Conservation (phyloP, 1,140 invertebrate genomes). For the Trachelipus rathkii region DNA sequence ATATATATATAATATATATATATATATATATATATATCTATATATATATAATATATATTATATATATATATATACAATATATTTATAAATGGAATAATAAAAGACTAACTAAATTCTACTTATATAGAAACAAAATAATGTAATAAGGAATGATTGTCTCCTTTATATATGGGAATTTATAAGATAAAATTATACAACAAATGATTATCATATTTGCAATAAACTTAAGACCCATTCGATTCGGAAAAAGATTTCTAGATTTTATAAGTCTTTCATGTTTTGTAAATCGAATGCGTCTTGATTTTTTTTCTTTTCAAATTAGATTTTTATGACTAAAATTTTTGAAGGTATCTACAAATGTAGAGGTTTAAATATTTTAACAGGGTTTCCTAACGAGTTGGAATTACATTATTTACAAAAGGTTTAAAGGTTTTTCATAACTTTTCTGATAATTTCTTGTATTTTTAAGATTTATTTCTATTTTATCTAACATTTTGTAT, state of each 20-base stretch:
- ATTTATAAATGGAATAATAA: too few species aligned
- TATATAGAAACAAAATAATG: too few species aligned
- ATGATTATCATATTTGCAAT: constrained; percentile 8
- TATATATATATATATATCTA: too few species aligned
- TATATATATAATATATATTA: too few species aligned
- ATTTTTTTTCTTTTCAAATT: neutral
- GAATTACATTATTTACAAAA: too few species aligned
- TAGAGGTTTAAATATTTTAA: neutral
- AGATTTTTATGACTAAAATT: neutral
- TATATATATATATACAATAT: too few species aligned
- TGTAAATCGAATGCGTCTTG: too few species aligned
- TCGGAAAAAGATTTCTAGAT: neutral
- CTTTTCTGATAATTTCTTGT: neutral
- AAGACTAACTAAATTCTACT: too few species aligned
- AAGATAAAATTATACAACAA: neutral
- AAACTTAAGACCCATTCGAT: neutral
- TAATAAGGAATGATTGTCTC: too few species aligned
- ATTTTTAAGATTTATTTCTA: neutral
- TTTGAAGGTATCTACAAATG: neutral
- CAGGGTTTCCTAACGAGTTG: too few species aligned
- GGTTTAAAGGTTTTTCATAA: neutral
- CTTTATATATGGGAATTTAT: too few species aligned
- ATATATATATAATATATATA: too few species aligned
- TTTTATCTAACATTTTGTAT: neutral
- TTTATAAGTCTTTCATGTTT: neutral